Evolutionary conservation across 2,888 invertebrate species (phyloP).

Genomic region (Ormyrus nitidulus): DNA sequence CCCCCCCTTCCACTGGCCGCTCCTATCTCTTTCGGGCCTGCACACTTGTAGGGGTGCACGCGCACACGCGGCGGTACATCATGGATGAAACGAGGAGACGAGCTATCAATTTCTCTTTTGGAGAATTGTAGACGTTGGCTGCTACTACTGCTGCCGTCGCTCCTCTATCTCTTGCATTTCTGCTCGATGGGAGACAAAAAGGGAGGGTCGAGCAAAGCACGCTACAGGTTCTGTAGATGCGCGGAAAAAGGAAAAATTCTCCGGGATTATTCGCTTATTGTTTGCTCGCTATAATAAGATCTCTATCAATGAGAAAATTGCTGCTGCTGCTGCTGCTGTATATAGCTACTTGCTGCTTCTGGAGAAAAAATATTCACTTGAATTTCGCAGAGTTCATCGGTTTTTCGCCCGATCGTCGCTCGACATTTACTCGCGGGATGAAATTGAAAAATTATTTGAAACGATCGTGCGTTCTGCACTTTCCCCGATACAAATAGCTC

Average conservation of each 20-base stretch:
- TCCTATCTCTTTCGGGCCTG: not conserved
- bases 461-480: slow-evolving; percentile 9
- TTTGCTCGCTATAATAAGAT: slow-evolving; percentile 46
- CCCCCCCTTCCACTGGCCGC: slow-evolving; percentile 7
- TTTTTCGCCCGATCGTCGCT: not conserved
- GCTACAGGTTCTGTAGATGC: not conserved
- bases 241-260: slow-evolving; percentile 35
- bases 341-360: not conserved
- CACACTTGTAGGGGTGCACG: not conserved
- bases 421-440: slow-evolving; percentile 1
- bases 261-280: slow-evolving; percentile 49
- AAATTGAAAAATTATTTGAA: slow-evolving; percentile 50
- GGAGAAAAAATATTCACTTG: slow-evolving; percentile 35
- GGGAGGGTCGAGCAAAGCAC: not conserved
- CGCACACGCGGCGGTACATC: not conserved
- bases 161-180: not conserved
- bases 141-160: not conserved
- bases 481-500: slow-evolving; percentile 18
- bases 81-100: slow-evolving; percentile 9
- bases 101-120: slow-evolving; percentile 52
- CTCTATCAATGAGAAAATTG: slow-evolving; percentile 40
- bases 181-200: slow-evolving; percentile 19
- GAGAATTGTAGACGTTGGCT: slow-evolving; percentile 15
- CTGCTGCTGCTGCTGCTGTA: not conserved
- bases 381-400: slow-evolving; percentile 16